phyloP scores from a whole-genome alignment of 2,113 vertebrate species.

The Cyprinodon tularosa region DNA sequence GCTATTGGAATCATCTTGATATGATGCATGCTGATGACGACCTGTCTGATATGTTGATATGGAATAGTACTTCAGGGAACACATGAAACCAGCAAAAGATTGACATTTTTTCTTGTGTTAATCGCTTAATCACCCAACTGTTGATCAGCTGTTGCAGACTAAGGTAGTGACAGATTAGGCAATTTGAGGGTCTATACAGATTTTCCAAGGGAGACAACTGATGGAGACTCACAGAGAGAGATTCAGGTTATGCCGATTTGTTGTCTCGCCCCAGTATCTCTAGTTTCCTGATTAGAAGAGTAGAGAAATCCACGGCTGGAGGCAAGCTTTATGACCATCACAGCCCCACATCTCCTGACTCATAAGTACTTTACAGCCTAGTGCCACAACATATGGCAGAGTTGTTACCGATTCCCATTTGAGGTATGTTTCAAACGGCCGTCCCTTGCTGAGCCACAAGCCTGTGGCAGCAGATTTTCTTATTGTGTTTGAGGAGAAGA shows the following conservation, averaged over 20 bases:
- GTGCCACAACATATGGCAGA: conserved; percentile 71
- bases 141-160: conserved; percentile 50
- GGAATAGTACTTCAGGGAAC: conserved; percentile 15
- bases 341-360: conserved; percentile 59
- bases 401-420: conserved; percentile 62
- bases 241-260: conserved; percentile 62
- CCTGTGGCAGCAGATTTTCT: conserved; percentile 52
- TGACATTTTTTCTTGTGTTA: conserved; percentile 16
- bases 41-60: conserved; percentile 23
- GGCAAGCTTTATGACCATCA: conserved; percentile 70
- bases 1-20: background rate
- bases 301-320: conserved; percentile 59
- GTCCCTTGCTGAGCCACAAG: conserved; percentile 58
- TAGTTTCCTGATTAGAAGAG: conserved; percentile 67
- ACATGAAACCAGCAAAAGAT: conserved; percentile 13
- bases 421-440: conserved; percentile 62
- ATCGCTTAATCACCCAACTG: conserved; percentile 46
- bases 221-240: conserved; percentile 61
- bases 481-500: conserved; percentile 60
- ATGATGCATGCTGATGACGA: background rate
- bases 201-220: conserved; percentile 60
- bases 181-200: conserved; percentile 43
- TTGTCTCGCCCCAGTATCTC: conserved; percentile 45
- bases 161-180: conserved; percentile 44
- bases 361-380: conserved; percentile 71